phyloP scores from a whole-genome alignment of 2,113 vertebrate species.

The Ancistrus triradiatus region DNA sequence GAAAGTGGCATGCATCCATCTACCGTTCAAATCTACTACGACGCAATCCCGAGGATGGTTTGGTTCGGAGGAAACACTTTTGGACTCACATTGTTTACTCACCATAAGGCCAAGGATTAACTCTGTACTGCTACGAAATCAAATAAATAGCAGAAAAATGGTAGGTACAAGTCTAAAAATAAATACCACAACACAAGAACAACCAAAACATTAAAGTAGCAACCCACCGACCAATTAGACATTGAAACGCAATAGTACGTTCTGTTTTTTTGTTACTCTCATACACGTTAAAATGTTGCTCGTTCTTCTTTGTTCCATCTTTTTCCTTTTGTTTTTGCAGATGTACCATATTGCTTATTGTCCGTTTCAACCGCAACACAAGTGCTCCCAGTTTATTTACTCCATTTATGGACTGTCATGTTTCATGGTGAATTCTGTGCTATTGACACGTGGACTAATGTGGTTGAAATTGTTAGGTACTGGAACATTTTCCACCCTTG shows the following conservation, averaged over 20 bases:
- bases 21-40: not conserved
- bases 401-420: not conserved
- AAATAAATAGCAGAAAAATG: constrained; percentile 50
- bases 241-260: constrained; percentile 31
- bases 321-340: constrained; percentile 6
- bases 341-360: constrained; percentile 43
- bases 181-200: constrained; percentile 26
- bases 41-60: constrained; percentile 12
- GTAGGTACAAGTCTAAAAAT: constrained; percentile 45
- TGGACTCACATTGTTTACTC: constrained; percentile 17
- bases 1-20: constrained; percentile 30
- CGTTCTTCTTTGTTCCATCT: not conserved
- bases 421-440: not conserved
- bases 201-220: constrained; percentile 22
- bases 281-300: not conserved
- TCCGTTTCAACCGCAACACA: not conserved
- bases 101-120: constrained; percentile 14
- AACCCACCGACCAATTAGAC: constrained; percentile 26
- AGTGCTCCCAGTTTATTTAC: not conserved
- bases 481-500: constrained; percentile 28
- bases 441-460: constrained; percentile 3
- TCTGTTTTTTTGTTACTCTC: constrained; percentile 6
- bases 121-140: constrained; percentile 29
- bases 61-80: constrained; percentile 7
- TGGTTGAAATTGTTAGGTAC: constrained; percentile 2